Base-by-base conservation (phyloP, 2,888 invertebrate species). In the Lissocephala sabroskyi region DNA sequence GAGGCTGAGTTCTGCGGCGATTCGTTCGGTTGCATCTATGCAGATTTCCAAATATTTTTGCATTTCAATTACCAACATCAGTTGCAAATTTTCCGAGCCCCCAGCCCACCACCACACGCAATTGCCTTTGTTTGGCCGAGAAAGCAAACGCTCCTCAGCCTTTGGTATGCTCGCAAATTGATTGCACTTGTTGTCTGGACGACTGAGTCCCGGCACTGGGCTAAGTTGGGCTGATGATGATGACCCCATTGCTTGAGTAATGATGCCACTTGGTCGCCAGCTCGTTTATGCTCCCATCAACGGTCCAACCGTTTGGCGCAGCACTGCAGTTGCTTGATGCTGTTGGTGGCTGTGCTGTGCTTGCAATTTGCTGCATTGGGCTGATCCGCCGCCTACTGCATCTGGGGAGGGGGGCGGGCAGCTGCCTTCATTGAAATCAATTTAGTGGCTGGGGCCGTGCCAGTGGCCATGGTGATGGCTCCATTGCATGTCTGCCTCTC, bases 241-340 rank as follows among this genome's bases (percentile, higher is more conserved):
- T 71, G 77, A 58, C 77, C 77, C 70, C 71, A 76, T 71, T 76
- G 77, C 65, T 54, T 74, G 66, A 76, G 74, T 76, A 71, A 71
- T 71, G 71, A 71, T 65, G 71, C 77, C 64, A 71, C 71, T 76
- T 68, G 68, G 61, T 33, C 40, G 41, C 37, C 40, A 28, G 32
- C 33, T 41, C 41, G 40, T 46, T 41, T 41, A 28, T 33, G 46
- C 35, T 29, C 6, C 26, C 17, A 17, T 35, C 35, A 35, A 14
- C 35, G 16, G 35, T 16, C 16, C 35, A 35, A 14, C 35, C 13
- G 35, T 16, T 35, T 13, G 14, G 35, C 35, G 16, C n/a, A n/a
- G n/a, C n/a, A n/a, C n/a, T n/a, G n/a, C n/a, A n/a, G n/a, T n/a
- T n/a, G n/a, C n/a, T n/a, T n/a, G n/a, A n/a, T n/a, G n/a, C n/a